Percentiles rank a stretch among this genome's conserved stretches.
Evolutionary conservation across 2,797 vertebrate species (phyloP).

Genomic region (Huso huso): DNA sequence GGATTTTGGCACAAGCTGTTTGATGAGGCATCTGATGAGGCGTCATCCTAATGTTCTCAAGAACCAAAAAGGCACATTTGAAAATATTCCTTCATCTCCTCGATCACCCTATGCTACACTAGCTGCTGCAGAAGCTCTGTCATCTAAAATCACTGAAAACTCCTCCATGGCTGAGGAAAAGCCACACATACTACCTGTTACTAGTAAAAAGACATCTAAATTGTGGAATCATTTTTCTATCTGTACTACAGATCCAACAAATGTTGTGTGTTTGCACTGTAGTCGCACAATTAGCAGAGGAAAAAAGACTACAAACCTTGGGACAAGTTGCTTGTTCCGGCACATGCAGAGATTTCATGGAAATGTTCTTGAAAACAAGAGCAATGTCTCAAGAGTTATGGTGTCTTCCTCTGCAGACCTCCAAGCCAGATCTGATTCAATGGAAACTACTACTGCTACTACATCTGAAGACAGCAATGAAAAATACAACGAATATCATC

Average conservation of each 20-base stretch:
- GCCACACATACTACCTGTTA: constrained; percentile 62
- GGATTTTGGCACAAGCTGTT: constrained; percentile 88
- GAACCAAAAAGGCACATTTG: constrained; percentile 69
- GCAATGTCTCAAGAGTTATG: constrained; percentile 66
- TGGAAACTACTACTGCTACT: constrained; percentile 44
- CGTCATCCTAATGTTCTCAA: constrained; percentile 82
- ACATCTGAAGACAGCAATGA: constrained; percentile 66
- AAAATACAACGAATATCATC: constrained; percentile 82
- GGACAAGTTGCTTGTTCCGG: constrained; percentile 90
- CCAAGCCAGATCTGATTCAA: constrained; percentile 59
- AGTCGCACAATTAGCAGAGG: constrained; percentile 93
- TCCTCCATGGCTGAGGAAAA: constrained; percentile 57
- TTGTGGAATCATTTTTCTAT: constrained; percentile 97
- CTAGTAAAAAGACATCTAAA: constrained; percentile 96
- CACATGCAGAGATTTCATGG: constrained; percentile 93
- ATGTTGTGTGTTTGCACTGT: constrained; percentile 95
- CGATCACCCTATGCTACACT: constrained; percentile 67
- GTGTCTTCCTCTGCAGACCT: constrained; percentile 56
- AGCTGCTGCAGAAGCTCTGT: constrained; percentile 63
- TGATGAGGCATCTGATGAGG: constrained; percentile 88
- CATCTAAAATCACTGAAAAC: constrained; percentile 60
- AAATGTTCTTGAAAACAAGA: constrained; percentile 74
- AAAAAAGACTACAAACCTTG: constrained; percentile 94
- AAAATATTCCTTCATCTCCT: constrained; percentile 64
- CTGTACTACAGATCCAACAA: constrained; percentile 86